Percentiles rank a stretch among this genome's conserved stretches.
Conservation (phyloP, 2,113 vertebrate genomes). For the pig (Sus scrofa) region DNA sequence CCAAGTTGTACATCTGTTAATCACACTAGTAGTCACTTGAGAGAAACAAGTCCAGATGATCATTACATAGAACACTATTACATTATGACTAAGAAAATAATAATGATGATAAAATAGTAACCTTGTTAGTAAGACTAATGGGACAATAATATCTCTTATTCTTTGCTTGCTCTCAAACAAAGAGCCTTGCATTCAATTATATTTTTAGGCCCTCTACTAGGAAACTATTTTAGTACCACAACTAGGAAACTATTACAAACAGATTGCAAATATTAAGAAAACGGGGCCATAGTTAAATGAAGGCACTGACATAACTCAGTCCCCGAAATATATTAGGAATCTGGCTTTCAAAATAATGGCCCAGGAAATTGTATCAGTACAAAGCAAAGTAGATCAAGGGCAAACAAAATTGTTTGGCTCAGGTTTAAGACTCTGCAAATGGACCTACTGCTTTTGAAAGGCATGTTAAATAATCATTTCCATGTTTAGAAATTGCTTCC, state of each 20-base stretch:
- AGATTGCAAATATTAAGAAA: background rate
- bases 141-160: background rate
- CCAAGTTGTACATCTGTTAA: background rate
- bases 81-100: background rate
- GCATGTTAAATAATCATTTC: slow-evolving; percentile 38
- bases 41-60: background rate
- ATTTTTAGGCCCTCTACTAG: background rate
- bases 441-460: background rate
- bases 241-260: background rate
- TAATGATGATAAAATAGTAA: background rate
- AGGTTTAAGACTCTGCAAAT: slow-evolving; percentile 15
- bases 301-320: background rate
- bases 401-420: background rate
- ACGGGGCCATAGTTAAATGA: background rate
- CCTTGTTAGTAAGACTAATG: background rate
- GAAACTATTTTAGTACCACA: background rate
- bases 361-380: background rate
- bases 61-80: background rate
- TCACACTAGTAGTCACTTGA: background rate
- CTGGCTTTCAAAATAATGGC: slow-evolving; percentile 47
- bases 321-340: background rate
- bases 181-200: background rate
- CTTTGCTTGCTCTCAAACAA: background rate
- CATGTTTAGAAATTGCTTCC: slow-evolving; percentile 35
- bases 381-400: slow-evolving; percentile 4